These are phyloP conservation scores for Latrodectus geometricus DNA, from an alignment of 1,140 invertebrate species.

Conservation along the genomic window DNA sequence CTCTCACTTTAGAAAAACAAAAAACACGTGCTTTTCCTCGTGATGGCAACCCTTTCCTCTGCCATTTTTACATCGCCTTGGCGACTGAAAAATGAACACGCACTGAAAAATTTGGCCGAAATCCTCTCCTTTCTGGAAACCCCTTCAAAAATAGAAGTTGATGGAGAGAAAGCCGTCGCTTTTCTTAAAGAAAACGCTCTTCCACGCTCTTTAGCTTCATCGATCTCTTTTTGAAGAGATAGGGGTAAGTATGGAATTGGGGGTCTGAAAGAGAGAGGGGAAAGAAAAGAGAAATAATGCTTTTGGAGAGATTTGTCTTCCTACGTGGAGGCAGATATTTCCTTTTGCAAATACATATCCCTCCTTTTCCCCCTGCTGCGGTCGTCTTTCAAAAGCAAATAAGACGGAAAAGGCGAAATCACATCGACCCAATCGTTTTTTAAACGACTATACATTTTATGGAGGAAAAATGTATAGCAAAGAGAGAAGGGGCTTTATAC, in stretches of 20 bases:
- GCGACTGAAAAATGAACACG: not conserved
- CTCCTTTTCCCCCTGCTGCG: not conserved
- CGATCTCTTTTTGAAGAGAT: slow-evolving; percentile 23
- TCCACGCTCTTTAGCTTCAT: slow-evolving; percentile 35
- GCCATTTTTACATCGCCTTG: too few relatives aligned
- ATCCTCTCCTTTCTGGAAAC: not conserved
- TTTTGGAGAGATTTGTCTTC: slow-evolving; percentile 47
- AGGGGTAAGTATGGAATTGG: slow-evolving; percentile 9
- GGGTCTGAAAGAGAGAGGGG: not conserved
- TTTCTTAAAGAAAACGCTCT: slow-evolving; percentile 26
- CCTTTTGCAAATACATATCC: slow-evolving; percentile 45
- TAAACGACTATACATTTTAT: slow-evolving; percentile 30
- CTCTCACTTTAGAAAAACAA: slow-evolving; percentile 7
- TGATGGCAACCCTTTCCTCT: slow-evolving; percentile 13
- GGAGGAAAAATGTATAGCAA: not conserved
- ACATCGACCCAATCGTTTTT: slow-evolving; percentile 47
- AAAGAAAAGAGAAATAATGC: slow-evolving; percentile 20
- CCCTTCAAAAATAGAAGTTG: not conserved
- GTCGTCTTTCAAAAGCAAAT: slow-evolving; percentile 40
- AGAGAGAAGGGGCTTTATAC: not conserved
- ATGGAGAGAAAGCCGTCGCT: slow-evolving; percentile 11
- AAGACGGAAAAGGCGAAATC: slow-evolving; percentile 47
- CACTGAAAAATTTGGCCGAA: not conserved
- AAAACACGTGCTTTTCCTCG: slow-evolving; percentile 35
- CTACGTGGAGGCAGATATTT: slow-evolving; percentile 31